phyloP scores from a whole-genome alignment of 1,140 invertebrate species.

The Cyclargus thomasi region DNA sequence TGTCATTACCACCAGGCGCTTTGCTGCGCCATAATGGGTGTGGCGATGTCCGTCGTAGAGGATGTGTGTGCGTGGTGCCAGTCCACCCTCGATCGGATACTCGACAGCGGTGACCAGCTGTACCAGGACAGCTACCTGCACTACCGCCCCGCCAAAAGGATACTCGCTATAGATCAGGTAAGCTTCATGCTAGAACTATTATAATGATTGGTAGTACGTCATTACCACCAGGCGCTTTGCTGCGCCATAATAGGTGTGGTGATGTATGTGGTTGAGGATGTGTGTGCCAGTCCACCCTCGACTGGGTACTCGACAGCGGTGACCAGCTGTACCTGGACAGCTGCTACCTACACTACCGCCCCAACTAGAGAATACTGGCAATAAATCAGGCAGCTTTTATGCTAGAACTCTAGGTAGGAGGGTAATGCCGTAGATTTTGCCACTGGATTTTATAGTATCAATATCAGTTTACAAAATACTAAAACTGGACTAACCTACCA shows the following conservation, averaged over 20 bases:
- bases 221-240: constrained; percentile 40
- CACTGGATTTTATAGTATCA: too few species aligned
- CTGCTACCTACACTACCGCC: constrained; percentile 56
- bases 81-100: constrained; percentile 49
- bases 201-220: too few species aligned
- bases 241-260: constrained; percentile 57
- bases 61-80: constrained; percentile 59
- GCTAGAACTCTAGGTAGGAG: neutral
- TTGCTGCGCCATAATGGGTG: constrained; percentile 52
- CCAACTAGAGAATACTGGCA: constrained; percentile 35
- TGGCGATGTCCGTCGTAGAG: constrained; percentile 58
- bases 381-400: constrained; percentile 46
- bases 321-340: constrained; percentile 68
- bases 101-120: constrained; percentile 62
- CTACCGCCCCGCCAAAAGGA: constrained; percentile 38
- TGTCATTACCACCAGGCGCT: constrained; percentile 37
- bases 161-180: constrained; percentile 52
- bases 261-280: constrained; percentile 56
- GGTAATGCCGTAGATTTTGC: too few species aligned
- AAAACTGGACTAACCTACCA: too few species aligned
- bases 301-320: constrained; percentile 55
- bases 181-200: neutral
- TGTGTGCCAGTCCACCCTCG: constrained; percentile 50
- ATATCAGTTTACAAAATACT: too few species aligned
- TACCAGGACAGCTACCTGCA: constrained; percentile 67